Conservation (phyloP, 1,140 invertebrate species). For the Drosophila saltans region DNA sequence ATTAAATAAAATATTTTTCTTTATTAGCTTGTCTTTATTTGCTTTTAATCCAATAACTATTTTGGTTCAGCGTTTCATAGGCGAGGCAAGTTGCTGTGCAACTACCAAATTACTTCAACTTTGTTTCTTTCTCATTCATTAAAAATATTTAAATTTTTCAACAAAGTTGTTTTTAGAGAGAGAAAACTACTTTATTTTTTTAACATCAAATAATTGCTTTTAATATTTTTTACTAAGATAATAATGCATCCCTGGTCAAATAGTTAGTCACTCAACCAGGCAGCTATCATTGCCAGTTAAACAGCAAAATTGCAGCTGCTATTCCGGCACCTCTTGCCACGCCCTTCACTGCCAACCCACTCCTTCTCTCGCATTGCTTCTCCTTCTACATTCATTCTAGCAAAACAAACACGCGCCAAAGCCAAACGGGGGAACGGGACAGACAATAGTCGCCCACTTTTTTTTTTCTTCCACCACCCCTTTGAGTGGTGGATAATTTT, state of each 20-base stretch:
- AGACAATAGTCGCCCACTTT: conserved; percentile 22
- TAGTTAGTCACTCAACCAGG: conserved; percentile 56
- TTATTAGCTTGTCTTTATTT: no score
- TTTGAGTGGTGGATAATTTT: conserved; percentile 75
- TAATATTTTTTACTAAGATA: neutral
- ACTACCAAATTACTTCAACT: no score
- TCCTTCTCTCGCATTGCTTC: neutral
- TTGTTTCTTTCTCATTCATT: no score
- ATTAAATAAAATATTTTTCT: no score
- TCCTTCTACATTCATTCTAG: conserved; percentile 25
- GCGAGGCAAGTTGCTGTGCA: no score
- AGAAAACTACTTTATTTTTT: no score
- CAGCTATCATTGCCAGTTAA: conserved; percentile 72
- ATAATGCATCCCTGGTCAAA: conserved; percentile 46
- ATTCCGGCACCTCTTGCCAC: conserved; percentile 33
- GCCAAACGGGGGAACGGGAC: conserved; percentile 13
- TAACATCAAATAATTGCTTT: neutral
- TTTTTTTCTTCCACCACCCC: neutral
- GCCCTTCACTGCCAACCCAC: neutral
- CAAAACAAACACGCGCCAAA: conserved; percentile 41
- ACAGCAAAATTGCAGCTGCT: conserved; percentile 65
- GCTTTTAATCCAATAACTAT: no score
- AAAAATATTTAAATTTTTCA: no score
- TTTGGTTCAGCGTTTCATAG: no score
- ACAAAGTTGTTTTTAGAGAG: no score